Evolutionary conservation across 2,113 vertebrate genomes (phyloP).

Genomic region (Platysternon megacephalum): DNA sequence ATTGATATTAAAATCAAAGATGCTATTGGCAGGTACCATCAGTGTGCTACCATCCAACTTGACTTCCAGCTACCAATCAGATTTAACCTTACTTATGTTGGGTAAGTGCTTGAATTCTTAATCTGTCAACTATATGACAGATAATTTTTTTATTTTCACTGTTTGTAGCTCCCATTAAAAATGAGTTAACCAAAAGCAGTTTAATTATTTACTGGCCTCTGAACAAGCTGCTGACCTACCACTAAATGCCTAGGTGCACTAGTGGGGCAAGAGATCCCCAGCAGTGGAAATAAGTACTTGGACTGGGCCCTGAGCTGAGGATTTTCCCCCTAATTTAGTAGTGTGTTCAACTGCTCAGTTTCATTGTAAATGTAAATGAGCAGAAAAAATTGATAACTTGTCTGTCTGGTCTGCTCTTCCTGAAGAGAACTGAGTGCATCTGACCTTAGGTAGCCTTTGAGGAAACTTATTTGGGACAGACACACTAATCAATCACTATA

Average conservation of each 20-base stretch:
- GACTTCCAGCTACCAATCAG: constrained; percentile 96
- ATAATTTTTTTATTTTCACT: background rate
- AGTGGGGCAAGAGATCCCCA: fast-evolving
- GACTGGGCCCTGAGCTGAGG: background rate
- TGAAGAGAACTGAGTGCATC: background rate
- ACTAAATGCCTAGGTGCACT: background rate
- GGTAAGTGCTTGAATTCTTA: constrained; percentile 81
- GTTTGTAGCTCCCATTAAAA: background rate
- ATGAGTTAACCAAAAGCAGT: background rate
- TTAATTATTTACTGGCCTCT: background rate
- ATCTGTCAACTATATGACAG: background rate
- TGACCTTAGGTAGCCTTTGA: background rate
- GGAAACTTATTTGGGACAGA: background rate
- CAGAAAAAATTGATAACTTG: background rate
- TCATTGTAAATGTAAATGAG: background rate
- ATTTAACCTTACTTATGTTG: constrained; percentile 92
- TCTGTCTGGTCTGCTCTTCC: background rate
- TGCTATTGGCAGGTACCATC: constrained; percentile 93
- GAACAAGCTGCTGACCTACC: background rate
- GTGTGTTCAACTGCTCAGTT: background rate
- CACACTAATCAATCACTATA: background rate
- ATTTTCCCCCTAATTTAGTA: fast-evolving
- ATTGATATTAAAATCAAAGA: constrained; percentile 97
- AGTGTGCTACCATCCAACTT: constrained; percentile 95
- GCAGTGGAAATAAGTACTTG: fast-evolving